Conservation (phyloP, 1,140 invertebrate genomes). For the Drosophila navojoa region DNA sequence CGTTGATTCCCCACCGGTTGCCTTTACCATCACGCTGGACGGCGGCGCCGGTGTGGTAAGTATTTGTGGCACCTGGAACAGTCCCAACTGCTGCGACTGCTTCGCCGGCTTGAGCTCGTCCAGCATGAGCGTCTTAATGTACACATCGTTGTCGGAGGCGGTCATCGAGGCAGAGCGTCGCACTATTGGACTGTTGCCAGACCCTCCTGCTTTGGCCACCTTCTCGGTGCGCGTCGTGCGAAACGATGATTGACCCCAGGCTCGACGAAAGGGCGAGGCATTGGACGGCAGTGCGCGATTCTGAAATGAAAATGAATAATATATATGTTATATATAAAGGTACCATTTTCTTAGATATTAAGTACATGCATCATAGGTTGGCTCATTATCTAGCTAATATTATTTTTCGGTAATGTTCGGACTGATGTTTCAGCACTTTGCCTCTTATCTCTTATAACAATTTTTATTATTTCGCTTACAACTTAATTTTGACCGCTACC, state of each 20-base stretch:
- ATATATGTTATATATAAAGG: neutral
- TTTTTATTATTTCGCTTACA: slow-evolving; percentile 7
- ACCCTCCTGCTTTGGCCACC: slow-evolving; percentile 39
- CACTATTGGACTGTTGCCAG: slow-evolving; percentile 50
- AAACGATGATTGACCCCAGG: slow-evolving; percentile 85
- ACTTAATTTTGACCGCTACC: neutral
- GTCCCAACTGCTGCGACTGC: slow-evolving; percentile 48
- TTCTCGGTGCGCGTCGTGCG: slow-evolving; percentile 74
- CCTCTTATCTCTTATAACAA: neutral
- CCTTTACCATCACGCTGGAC: slow-evolving; percentile 46
- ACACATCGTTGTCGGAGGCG: slow-evolving; percentile 84
- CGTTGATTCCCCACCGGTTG: slow-evolving; percentile 7
- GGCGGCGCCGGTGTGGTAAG: slow-evolving; percentile 64
- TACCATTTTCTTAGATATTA: neutral
- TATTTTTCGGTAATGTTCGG: too few relatives aligned
- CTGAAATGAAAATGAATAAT: slow-evolving; percentile 34
- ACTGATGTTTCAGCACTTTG: too few relatives aligned
- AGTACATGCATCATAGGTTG: neutral
- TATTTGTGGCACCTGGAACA: slow-evolving; percentile 63
- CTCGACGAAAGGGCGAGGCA: slow-evolving; percentile 86
- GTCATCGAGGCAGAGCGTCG: slow-evolving; percentile 80
- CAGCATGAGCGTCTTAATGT: slow-evolving; percentile 72
- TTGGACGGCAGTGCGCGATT: slow-evolving; percentile 84
- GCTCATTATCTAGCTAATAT: too few relatives aligned
- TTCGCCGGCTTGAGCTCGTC: slow-evolving; percentile 59